phyloP scores from a whole-genome alignment of 2,797 vertebrate species.

The Chloroceryle inda region DNA sequence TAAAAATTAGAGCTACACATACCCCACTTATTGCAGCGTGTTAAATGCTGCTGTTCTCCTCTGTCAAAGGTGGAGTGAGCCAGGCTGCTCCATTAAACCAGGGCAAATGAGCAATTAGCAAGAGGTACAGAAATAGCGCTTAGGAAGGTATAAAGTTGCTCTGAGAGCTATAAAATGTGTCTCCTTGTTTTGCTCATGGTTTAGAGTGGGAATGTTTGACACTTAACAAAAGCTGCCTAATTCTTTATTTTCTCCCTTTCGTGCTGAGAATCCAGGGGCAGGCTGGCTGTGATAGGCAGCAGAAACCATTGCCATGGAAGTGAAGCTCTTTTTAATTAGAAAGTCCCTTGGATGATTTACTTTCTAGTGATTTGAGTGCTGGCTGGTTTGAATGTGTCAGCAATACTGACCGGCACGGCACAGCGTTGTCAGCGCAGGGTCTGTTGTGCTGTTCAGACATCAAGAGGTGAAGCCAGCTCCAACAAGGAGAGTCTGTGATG shows the following conservation, averaged over 20 bases:
- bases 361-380: conserved; percentile 16
- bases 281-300: background rate
- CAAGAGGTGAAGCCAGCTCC: conserved; percentile 39
- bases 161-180: conserved; percentile 37
- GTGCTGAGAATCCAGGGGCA: background rate
- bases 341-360: conserved; percentile 45
- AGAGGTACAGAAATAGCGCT: conserved; percentile 20
- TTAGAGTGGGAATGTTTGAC: conserved; percentile 17
- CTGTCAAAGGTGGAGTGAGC: background rate
- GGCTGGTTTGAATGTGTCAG: conserved; percentile 31
- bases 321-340: conserved; percentile 38
- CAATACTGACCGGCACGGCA: background rate
- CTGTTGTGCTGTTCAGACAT: conserved; percentile 37
- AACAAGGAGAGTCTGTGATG: conserved; percentile 17
- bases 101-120: conserved; percentile 47
- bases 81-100: background rate
- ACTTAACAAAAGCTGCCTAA: conserved; percentile 38
- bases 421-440: conserved; percentile 22
- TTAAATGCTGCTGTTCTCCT: background rate
- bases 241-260: conserved; percentile 13
- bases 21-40: background rate
- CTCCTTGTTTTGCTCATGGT: background rate
- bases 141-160: conserved; percentile 38
- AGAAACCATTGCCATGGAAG: background rate
- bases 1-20: background rate